These are phyloP conservation scores for Coracopsis vasa DNA, from an alignment of 2,113 vertebrate genomes.

Conservation along the genomic window DNA sequence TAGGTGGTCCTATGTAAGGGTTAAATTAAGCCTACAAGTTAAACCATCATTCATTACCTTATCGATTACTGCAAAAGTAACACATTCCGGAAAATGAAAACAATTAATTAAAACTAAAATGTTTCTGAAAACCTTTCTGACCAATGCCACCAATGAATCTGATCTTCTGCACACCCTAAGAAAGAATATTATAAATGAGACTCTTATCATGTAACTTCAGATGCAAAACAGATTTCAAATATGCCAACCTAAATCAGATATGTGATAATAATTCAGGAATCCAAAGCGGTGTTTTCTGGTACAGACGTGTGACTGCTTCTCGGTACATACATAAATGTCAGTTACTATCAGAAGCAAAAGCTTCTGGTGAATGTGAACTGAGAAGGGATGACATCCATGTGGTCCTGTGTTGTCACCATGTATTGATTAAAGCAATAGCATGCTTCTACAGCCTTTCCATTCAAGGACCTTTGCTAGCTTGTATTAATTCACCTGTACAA, in stretches of 20 bases:
- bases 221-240: neutral
- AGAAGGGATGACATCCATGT: neutral
- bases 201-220: neutral
- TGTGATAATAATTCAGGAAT: neutral
- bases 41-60: neutral
- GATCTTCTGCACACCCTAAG: neutral
- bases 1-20: fast-evolving
- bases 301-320: neutral
- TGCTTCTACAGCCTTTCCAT: neutral
- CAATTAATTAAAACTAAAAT: neutral
- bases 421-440: neutral
- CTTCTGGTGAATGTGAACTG: neutral
- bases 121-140: neutral
- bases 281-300: fast-evolving
- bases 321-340: fast-evolving
- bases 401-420: neutral
- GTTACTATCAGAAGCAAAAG: neutral
- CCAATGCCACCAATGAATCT: neutral
- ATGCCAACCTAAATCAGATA: neutral
- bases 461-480: neutral
- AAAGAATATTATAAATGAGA: neutral
- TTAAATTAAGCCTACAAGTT: neutral
- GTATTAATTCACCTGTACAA: neutral
- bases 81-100: neutral
- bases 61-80: neutral